These are phyloP conservation scores for Pollenia griseotomentosa DNA, from an alignment of 2,888 invertebrate genomes.

Conservation along the genomic window DNA sequence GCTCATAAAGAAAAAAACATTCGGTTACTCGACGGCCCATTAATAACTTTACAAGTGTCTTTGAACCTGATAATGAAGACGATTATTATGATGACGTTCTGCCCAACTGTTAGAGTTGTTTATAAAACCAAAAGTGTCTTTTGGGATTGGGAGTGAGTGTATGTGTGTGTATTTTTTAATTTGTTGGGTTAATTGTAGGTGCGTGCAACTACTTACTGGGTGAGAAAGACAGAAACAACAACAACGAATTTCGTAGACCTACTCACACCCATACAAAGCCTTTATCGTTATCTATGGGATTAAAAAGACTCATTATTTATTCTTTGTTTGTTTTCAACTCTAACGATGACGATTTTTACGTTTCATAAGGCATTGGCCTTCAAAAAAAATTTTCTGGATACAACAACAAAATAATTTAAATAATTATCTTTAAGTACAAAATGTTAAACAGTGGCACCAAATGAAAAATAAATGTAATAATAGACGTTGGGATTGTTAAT, in stretches of 20 bases:
- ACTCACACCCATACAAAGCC: background rate
- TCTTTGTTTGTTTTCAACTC: background rate
- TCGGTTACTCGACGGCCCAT: too few relatives aligned
- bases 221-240: too few relatives aligned
- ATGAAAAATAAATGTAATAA: too few relatives aligned
- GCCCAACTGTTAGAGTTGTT: background rate
- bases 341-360: constrained; percentile 44
- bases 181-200: constrained; percentile 20
- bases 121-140: background rate
- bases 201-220: background rate
- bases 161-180: background rate
- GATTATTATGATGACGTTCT: constrained; percentile 32
- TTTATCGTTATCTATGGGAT: background rate
- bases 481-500: too few relatives aligned
- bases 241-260: background rate
- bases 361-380: constrained; percentile 38
- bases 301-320: constrained; percentile 21
- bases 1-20: too few relatives aligned
- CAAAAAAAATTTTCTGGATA: constrained; percentile 19
- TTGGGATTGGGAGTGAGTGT: too few relatives aligned
- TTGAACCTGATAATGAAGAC: constrained; percentile 27
- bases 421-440: too few relatives aligned
- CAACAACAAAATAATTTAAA: background rate
- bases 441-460: too few relatives aligned
- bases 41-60: constrained; percentile 12